Evolutionary conservation across 2,888 invertebrate species (phyloP).

Genomic region (Caenorhabditis auriculariae): DNA sequence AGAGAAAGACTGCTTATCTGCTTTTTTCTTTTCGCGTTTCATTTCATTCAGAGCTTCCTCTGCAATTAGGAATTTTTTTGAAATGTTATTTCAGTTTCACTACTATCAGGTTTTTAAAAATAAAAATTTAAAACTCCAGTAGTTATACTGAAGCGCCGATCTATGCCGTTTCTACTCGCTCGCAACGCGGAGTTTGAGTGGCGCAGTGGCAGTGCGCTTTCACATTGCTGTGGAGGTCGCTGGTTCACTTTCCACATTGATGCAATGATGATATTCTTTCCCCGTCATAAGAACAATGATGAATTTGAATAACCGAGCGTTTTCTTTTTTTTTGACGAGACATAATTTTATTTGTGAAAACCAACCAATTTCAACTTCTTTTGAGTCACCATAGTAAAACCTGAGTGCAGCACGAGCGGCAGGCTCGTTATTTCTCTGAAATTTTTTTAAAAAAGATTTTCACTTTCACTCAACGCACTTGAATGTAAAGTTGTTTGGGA

Average conservation of each 20-base stretch:
- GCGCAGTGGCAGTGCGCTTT: not conserved
- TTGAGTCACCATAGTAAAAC: conserved; percentile 52
- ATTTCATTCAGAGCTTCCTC: conserved; percentile 20
- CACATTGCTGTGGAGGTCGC: not conserved
- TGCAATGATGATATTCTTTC: not conserved
- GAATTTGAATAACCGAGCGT: not conserved
- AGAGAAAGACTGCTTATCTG: conserved; percentile 7
- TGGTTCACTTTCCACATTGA: not conserved
- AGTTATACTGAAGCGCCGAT: too few species aligned
- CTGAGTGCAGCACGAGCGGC: conserved; percentile 34
- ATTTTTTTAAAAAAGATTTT: not conserved
- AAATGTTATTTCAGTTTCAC: too few species aligned
- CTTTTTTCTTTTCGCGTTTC: conserved; percentile 23
- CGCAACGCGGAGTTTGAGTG: not conserved
- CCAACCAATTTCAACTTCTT: conserved; percentile 24
- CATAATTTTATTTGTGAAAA: not conserved
- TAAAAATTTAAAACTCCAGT: too few species aligned
- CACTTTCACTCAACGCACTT: conserved; percentile 5
- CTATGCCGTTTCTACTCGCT: too few species aligned
- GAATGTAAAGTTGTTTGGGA: conserved; percentile 59
- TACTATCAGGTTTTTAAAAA: too few species aligned
- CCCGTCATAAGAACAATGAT: not conserved
- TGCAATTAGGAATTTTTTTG: not conserved
- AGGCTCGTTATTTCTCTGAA: conserved; percentile 24
- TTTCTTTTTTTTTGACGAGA: conserved; percentile 1